Percentiles rank a stretch among this genome's conserved stretches.
Conservation (phyloP, 2,888 invertebrate species). For the Cantharis nigra region DNA sequence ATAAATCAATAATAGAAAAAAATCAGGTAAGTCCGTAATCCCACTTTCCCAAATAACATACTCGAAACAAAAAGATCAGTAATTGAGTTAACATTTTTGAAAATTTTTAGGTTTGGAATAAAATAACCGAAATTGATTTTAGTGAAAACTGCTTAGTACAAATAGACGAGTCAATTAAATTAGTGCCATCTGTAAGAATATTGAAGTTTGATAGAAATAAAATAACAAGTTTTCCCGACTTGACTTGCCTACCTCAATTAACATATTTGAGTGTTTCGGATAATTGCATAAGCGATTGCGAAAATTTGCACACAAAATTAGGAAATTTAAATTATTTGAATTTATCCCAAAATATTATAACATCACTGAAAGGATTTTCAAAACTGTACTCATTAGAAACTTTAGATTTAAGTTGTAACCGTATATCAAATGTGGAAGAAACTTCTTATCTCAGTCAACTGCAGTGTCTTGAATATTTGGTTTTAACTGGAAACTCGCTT, state of each 20-base stretch:
- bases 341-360: constrained; percentile 82
- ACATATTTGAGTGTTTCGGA: constrained; percentile 78
- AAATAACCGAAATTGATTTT: constrained; percentile 73
- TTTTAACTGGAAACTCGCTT: constrained; percentile 87
- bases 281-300: constrained; percentile 74
- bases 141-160: constrained; percentile 76
- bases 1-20: constrained; percentile 61
- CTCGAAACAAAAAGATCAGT: too few relatives aligned
- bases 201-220: constrained; percentile 80
- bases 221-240: constrained; percentile 72
- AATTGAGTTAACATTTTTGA: neutral
- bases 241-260: constrained; percentile 78
- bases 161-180: constrained; percentile 80
- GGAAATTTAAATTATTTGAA: constrained; percentile 88
- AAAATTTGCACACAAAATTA: constrained; percentile 81
- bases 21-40: constrained; percentile 46
- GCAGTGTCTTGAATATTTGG: constrained; percentile 86
- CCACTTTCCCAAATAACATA: neutral
- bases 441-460: constrained; percentile 78
- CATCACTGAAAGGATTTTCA: constrained; percentile 71
- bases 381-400: constrained; percentile 85
- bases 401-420: constrained; percentile 86
- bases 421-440: constrained; percentile 78
- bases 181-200: constrained; percentile 72
- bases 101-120: constrained; percentile 67